Evolutionary conservation across 2,797 vertebrate species (phyloP).

Genomic region (Melanogrammus aeglefinus): DNA sequence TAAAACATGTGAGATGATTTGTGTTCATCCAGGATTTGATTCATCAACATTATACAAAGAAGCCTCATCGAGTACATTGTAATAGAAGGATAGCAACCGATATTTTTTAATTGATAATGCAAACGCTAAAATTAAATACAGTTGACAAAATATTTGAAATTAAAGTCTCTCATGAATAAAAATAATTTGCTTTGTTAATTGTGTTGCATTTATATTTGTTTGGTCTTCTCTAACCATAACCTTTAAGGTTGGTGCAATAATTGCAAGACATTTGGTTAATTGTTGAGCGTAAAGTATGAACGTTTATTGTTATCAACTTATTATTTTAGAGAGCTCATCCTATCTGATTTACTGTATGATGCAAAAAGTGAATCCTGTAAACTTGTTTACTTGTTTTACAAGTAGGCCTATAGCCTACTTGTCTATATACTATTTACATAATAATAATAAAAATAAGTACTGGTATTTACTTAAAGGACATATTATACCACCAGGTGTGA

Average conservation of each 20-base stretch:
- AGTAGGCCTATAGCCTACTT: background rate
- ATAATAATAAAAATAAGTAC: background rate
- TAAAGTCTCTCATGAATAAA: background rate
- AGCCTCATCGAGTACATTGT: background rate
- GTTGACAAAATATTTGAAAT: background rate
- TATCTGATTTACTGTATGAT: background rate
- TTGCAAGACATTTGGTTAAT: background rate
- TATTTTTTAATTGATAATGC: background rate
- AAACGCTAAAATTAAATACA: background rate
- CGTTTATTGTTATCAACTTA: background rate
- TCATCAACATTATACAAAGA: background rate
- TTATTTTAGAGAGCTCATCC: background rate
- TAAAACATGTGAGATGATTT: background rate
- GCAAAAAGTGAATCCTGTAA: slow-evolving; percentile 34
- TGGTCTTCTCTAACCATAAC: background rate
- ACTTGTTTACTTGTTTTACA: slow-evolving; percentile 9
- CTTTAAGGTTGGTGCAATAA: background rate
- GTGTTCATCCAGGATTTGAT: background rate
- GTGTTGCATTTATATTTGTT: background rate
- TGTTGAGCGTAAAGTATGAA: background rate
- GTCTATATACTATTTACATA: slow-evolving; percentile 33
- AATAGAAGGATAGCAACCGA: background rate
- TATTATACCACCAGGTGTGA: too few species aligned
- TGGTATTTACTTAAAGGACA: background rate
- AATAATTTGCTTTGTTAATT: background rate